phyloP scores from a whole-genome alignment of 2,888 invertebrate species.

The Spisula solida region DNA sequence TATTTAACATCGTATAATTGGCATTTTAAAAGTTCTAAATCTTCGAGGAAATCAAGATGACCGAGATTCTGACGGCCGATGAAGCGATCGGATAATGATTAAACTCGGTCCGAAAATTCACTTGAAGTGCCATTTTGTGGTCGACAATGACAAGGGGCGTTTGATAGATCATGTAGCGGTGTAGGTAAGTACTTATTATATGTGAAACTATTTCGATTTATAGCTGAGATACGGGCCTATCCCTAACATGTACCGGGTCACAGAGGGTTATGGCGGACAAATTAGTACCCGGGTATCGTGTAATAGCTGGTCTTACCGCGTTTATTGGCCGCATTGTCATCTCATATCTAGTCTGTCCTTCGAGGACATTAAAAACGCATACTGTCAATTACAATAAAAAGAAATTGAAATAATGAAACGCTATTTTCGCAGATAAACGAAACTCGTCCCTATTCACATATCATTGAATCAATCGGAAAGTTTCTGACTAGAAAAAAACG shows the following conservation, averaged over 20 bases:
- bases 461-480: not conserved
- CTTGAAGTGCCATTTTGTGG: conserved; percentile 53
- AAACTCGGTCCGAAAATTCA: conserved; percentile 31
- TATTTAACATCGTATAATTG: conserved; percentile 20
- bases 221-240: conserved; percentile 46
- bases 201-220: conserved; percentile 48
- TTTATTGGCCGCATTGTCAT: conserved; percentile 18
- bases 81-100: conserved; percentile 56
- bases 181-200: conserved; percentile 60
- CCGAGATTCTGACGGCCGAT: conserved; percentile 40
- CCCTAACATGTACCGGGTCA: conserved; percentile 38
- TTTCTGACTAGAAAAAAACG: not conserved
- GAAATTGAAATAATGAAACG: conserved; percentile 1
- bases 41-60: conserved; percentile 48
- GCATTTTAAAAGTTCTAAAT: conserved; percentile 42
- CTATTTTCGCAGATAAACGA: conserved; percentile 8
- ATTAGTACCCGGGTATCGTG: conserved; percentile 9
- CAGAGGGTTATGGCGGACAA: conserved; percentile 29
- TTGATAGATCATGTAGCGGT: conserved; percentile 61
- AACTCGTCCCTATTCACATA: not conserved
- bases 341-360: not conserved
- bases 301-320: conserved; percentile 14
- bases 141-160: conserved; percentile 67
- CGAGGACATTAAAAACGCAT: not conserved
- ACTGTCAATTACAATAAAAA: conserved; percentile 11